These are phyloP conservation scores for Rhodinocichla rosea DNA, from an alignment of 2,113 vertebrate genomes.

Conservation along the genomic window DNA sequence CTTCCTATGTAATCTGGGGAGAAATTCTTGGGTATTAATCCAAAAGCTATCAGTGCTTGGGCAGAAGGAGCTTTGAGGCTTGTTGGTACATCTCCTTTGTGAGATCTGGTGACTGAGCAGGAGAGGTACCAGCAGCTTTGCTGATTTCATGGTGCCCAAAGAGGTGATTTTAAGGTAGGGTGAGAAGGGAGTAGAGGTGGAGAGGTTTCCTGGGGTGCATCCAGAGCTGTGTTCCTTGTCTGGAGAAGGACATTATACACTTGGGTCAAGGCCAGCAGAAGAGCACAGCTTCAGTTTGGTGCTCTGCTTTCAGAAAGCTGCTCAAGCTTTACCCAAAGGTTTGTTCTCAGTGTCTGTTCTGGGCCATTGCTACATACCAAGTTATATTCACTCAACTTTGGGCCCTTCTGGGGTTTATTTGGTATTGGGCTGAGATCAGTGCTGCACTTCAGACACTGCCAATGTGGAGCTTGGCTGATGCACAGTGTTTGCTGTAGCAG, in stretches of 20 bases:
- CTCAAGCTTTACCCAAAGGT: background rate
- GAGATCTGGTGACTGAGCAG: background rate
- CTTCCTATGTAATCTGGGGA: background rate
- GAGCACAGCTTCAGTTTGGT: background rate
- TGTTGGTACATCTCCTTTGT: background rate
- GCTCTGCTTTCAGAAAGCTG: background rate
- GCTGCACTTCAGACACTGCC: background rate
- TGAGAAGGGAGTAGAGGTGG: background rate
- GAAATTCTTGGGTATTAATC: background rate
- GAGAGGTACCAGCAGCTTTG: background rate
- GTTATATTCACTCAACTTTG: rapidly evolving
- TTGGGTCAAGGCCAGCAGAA: background rate
- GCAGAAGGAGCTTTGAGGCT: background rate
- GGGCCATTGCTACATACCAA: rapidly evolving
- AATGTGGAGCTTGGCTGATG: background rate
- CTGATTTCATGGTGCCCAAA: background rate
- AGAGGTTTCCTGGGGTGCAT: background rate
- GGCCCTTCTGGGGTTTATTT: background rate
- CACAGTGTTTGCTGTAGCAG: background rate
- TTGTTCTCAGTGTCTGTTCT: background rate
- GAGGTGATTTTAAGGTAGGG: background rate
- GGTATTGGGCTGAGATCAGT: background rate
- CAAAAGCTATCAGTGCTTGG: background rate
- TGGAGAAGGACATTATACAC: background rate
- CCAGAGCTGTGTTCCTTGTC: background rate